Evolutionary conservation across 2,113 vertebrate species (phyloP), one percentile per base, ranked within the genome.

Genomic region (Myiozetetes cayanensis): DNA sequence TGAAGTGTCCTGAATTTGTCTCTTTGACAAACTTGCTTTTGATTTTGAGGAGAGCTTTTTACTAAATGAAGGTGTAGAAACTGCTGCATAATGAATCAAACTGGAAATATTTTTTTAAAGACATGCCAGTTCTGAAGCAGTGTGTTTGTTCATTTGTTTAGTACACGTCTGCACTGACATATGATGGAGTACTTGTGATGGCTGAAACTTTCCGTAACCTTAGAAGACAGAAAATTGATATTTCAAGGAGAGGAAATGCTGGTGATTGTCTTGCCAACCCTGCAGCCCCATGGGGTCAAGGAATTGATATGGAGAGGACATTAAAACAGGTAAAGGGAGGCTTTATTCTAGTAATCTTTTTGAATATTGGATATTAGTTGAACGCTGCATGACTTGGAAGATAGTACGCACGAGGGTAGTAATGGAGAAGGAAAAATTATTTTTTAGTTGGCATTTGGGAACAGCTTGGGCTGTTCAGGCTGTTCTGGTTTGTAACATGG

Each of bases 281-380:
- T 43, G 99, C 99, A 49, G 99, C 99, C 65, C 99, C 99, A 2
- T 99, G 99, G 99, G 99, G 99, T 87, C 99, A 99, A 97, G 99
- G 99, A 55, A 99, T 99, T 94, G 99, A 99, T 94, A 99, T 99
- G 99, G 99, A 99, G 85, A 98, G 99, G n/a, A 99, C 99, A 3
- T 97, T 99, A 63, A 99, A 99, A 97, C 99, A 99, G 99, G 99
- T 99, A 94, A 94, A 83, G 4, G 3, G 20, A 52, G 35, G 20
- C 27, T 89, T 90, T 93, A 28, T 71, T 88, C 61, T 56, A 46
- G 15, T 63, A 8, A 30, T 53, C 27, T 62, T 75, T 43, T 19
- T 77, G 67, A 89, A 47, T 47, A 58, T 25, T 47, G 35, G 13
- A 31, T 89, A 19, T 25, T 18, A 39, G 27, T 59, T 86, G 31